phyloP scores from a whole-genome alignment of 2,888 invertebrate species.

The Pheosia gnoma region DNA sequence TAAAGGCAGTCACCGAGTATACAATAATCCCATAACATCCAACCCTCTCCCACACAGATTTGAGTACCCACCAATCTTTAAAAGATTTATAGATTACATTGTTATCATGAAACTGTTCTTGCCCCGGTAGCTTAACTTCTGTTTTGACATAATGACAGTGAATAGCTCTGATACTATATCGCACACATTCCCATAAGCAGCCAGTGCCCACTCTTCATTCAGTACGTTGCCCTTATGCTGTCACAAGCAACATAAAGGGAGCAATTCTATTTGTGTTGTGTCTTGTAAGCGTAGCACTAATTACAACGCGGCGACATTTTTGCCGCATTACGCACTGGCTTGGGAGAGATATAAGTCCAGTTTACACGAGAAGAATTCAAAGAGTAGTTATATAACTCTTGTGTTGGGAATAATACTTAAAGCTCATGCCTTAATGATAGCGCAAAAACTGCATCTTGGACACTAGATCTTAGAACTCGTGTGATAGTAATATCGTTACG shows the following conservation, averaged over 20 bases:
- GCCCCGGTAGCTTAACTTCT: too few relatives aligned
- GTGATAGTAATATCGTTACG: too few relatives aligned
- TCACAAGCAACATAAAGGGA: constrained; percentile 51
- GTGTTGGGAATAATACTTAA: too few relatives aligned
- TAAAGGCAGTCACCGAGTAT: too few relatives aligned
- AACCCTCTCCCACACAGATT: too few relatives aligned
- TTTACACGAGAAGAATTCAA: background rate
- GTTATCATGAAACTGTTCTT: too few relatives aligned
- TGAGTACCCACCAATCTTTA: too few relatives aligned
- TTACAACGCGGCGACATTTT: constrained; percentile 64
- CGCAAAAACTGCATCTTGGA: background rate
- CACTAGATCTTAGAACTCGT: background rate
- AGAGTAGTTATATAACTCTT: too few relatives aligned
- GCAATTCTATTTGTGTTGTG: constrained; percentile 61
- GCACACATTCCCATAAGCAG: constrained; percentile 20
- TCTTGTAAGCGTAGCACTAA: constrained; percentile 61
- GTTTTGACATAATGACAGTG: background rate
- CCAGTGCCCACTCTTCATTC: constrained; percentile 30
- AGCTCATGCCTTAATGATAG: background rate
- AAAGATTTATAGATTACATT: too few relatives aligned
- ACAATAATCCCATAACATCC: too few relatives aligned
- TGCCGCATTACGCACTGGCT: constrained; percentile 54
- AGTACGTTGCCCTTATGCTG: constrained; percentile 53
- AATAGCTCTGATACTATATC: background rate
- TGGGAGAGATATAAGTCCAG: constrained; percentile 12